Percentiles rank a stretch among this genome's conserved stretches.
Evolutionary conservation across 2,888 invertebrate genomes (phyloP).

Genomic region (Phortica magna): DNA sequence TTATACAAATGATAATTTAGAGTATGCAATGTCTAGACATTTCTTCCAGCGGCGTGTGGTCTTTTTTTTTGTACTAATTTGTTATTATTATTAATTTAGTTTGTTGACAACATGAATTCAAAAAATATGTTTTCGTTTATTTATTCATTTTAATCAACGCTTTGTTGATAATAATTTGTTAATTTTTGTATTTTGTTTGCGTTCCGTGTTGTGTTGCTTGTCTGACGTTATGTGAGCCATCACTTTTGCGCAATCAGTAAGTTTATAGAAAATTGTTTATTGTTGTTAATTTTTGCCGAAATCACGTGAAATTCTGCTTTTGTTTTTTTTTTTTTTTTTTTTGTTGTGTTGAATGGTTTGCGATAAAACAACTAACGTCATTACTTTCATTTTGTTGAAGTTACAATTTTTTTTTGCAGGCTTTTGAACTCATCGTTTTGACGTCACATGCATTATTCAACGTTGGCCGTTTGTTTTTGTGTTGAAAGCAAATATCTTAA

Average conservation of each 20-base stretch:
- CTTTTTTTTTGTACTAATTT: neutral
- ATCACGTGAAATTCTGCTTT: neutral
- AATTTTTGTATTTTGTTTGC: neutral
- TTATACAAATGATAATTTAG: conserved; percentile 16
- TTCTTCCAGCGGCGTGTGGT: neutral
- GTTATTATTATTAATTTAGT: neutral
- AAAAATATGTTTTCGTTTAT: neutral
- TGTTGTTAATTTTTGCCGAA: neutral
- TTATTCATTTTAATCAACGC: neutral
- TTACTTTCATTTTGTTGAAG: neutral
- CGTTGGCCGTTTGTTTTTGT: no score
- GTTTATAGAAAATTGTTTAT: neutral
- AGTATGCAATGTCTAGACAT: conserved; percentile 22
- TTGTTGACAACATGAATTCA: neutral
- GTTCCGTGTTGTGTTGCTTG: neutral
- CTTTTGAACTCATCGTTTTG: neutral
- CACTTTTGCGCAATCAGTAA: neutral
- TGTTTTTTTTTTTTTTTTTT: neutral
- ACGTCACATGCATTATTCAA: neutral
- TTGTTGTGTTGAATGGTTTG: neutral
- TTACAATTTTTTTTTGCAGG: neutral
- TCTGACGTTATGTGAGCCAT: neutral
- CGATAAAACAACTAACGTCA: neutral
- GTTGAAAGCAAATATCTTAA: no score
- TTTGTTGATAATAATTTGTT: neutral